Conservation (phyloP, 2,888 invertebrate species). For the Caenorhabditis afra region DNA sequence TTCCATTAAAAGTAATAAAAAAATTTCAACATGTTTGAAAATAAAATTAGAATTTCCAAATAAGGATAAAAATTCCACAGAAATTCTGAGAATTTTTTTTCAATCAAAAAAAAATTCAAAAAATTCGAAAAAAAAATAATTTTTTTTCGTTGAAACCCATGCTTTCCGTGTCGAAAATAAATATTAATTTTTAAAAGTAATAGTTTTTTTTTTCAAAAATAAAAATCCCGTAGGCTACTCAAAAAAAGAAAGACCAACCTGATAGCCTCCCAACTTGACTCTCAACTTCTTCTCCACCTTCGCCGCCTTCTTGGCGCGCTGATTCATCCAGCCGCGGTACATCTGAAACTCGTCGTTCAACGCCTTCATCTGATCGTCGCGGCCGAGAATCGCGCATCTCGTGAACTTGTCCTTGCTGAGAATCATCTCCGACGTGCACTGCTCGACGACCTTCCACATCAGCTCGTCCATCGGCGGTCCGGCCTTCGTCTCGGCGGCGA, state of each 20-base stretch:
- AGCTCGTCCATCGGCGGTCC: conserved; percentile 66
- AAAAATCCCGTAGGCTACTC: too few relatives aligned
- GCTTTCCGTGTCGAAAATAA: too few relatives aligned
- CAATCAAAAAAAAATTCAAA: too few relatives aligned
- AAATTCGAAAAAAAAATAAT: too few relatives aligned
- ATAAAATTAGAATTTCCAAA: too few relatives aligned
- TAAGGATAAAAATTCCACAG: too few relatives aligned
- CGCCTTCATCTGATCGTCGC: conserved; percentile 77
- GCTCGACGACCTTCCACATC: conserved; percentile 76
- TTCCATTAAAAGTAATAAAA: too few relatives aligned
- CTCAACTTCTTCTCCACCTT: conserved; percentile 98
- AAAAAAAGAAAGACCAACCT: conserved; percentile 82
- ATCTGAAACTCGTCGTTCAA: conserved; percentile 75
- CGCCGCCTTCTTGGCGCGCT: conserved; percentile 95
- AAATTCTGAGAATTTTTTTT: too few relatives aligned
- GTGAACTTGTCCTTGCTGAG: conserved; percentile 72
- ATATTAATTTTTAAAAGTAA: too few relatives aligned
- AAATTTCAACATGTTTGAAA: too few relatives aligned
- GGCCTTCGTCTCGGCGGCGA: conserved; percentile 59
- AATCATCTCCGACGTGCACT: conserved; percentile 75
- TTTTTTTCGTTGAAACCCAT: too few relatives aligned
- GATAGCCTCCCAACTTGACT: conserved; percentile 94
- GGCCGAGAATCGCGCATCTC: conserved; percentile 70
- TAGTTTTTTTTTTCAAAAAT: too few relatives aligned
- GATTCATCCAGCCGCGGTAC: conserved; percentile 95